Evolutionary conservation across 2,888 invertebrate genomes (phyloP).

Genomic region (Campoplex nolae): DNA sequence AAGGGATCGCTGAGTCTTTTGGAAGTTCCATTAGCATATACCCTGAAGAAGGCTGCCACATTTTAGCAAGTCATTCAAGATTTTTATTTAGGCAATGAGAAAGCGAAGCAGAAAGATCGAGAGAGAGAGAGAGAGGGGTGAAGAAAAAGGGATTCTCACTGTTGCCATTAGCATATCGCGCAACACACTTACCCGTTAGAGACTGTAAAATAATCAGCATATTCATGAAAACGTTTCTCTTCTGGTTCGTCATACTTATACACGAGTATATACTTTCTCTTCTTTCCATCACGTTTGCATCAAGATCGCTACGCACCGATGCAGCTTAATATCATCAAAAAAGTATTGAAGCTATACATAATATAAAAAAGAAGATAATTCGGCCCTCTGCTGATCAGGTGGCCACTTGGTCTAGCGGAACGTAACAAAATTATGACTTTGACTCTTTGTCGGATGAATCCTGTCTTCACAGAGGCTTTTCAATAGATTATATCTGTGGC

Average conservation of each 20-base stretch:
- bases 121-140: not conserved
- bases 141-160: conserved; percentile 26
- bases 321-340: not conserved
- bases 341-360: too few species aligned
- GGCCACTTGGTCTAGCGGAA: not conserved
- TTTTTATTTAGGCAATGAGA: not conserved
- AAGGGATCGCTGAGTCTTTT: not conserved
- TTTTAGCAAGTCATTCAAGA: not conserved
- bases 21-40: not conserved
- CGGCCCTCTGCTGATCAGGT: not conserved
- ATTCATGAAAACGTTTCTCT: conserved; percentile 74
- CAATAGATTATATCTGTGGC: too few species aligned
- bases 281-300: conserved; percentile 7
- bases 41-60: not conserved
- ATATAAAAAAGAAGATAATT: not conserved
- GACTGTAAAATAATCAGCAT: conserved; percentile 75
- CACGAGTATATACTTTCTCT: not conserved
- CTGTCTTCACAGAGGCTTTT: too few species aligned
- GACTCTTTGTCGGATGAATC: too few species aligned
- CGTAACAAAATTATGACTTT: not conserved
- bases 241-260: conserved; percentile 41
- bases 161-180: conserved; percentile 64
- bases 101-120: not conserved
- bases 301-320: conserved; percentile 2
- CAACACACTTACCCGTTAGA: conserved; percentile 57